These are phyloP conservation scores for Phaenicophaeus curvirostris DNA, from an alignment of 2,797 vertebrate species.

Conservation along the genomic window DNA sequence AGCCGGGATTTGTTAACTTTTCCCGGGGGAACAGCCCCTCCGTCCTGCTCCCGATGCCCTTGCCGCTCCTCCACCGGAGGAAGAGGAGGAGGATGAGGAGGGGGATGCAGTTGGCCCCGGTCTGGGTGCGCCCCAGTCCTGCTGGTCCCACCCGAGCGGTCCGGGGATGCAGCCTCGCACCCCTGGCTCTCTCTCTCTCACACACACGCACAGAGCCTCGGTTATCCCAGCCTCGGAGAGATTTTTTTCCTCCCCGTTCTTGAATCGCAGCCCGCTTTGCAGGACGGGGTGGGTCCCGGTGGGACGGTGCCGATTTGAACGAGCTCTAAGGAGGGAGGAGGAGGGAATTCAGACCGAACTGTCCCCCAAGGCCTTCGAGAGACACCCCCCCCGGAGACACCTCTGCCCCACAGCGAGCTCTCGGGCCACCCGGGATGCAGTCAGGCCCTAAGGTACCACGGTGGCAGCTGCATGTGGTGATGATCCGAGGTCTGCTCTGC, in stretches of 20 bases:
- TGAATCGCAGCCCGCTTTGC: not conserved
- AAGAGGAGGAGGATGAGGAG: not conserved
- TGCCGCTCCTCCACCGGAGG: not conserved
- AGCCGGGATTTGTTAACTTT: conserved; percentile 65
- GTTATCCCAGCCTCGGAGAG: not conserved
- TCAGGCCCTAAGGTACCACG: not conserved
- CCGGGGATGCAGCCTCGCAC: not conserved
- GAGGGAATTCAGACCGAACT: fast-evolving
- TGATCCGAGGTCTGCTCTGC: not conserved
- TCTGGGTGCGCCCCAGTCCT: not conserved
- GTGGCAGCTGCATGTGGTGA: too few species aligned
- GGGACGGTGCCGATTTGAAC: not conserved
- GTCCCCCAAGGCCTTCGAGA: not conserved
- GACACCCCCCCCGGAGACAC: not conserved
- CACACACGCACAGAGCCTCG: not conserved
- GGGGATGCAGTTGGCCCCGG: too few species aligned
- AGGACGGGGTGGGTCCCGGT: not conserved
- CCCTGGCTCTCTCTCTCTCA: not conserved
- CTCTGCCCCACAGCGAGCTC: too few species aligned
- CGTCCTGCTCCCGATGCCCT: not conserved
- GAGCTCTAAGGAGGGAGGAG: fast-evolving
- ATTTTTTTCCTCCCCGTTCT: not conserved
- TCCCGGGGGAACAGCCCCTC: conserved; percentile 11
- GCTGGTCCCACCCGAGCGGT: not conserved
- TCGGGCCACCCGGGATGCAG: not conserved